phyloP scores from a whole-genome alignment of 2,113 vertebrate species.

The Hippopotamus amphibius region DNA sequence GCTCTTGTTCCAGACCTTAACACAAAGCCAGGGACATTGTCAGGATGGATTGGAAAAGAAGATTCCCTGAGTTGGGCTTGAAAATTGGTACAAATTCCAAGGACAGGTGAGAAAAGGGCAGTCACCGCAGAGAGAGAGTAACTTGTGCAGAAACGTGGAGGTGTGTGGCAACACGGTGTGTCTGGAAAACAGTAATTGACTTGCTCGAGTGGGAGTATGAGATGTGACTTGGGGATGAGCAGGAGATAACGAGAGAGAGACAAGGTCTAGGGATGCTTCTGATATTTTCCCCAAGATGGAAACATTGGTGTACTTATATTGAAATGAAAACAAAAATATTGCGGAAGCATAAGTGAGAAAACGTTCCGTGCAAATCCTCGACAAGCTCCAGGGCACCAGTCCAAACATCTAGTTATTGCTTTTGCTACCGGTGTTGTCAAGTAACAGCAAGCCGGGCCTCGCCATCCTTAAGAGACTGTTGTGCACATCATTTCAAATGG shows the following conservation, averaged over 20 bases:
- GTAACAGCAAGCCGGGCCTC: neutral
- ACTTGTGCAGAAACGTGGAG: accelerated
- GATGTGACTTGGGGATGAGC: neutral
- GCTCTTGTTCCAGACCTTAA: neutral
- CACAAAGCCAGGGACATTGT: neutral
- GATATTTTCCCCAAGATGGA: neutral
- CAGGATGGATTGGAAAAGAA: neutral
- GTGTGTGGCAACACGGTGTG: accelerated
- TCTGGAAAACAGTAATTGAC: neutral
- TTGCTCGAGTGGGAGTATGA: neutral
- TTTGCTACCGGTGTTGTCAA: neutral
- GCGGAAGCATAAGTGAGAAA: neutral
- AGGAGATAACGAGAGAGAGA: neutral
- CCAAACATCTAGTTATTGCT: neutral
- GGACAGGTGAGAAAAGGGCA: neutral
- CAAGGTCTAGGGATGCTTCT: neutral
- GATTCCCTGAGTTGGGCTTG: neutral
- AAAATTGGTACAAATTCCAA: neutral
- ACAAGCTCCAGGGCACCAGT: neutral
- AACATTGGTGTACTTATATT: neutral
- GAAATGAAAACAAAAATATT: neutral
- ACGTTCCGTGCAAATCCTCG: neutral
- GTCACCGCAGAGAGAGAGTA: neutral
- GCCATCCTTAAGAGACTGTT: neutral
- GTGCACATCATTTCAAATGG: neutral